A percentile compares a stretch with the other conserved stretches of the same genome.
Conservation (phyloP, 2,113 vertebrate species). For the Catharus fuscescens region DNA sequence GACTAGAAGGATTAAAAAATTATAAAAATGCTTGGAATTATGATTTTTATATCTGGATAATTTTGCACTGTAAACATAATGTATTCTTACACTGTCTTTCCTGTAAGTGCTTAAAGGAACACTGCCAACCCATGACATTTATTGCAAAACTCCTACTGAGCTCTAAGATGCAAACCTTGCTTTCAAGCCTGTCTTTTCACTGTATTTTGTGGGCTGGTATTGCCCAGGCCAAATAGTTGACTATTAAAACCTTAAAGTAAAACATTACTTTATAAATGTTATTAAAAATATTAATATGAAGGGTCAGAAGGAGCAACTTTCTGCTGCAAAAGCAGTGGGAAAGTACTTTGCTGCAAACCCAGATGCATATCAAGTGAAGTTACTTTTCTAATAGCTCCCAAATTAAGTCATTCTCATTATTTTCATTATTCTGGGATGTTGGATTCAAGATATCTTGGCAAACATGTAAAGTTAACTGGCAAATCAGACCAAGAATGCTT, state of each 20-base stretch:
- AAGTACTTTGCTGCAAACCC: neutral
- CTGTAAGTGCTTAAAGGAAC: neutral
- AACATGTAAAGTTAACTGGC: neutral
- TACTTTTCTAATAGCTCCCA: neutral
- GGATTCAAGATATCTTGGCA: accelerated
- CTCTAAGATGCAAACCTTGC: neutral
- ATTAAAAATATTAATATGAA: neutral
- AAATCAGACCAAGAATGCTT: neutral
- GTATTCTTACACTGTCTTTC: neutral
- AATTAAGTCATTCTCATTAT: neutral
- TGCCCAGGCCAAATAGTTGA: neutral
- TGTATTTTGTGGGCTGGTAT: neutral
- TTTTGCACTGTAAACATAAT: neutral
- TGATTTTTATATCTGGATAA: neutral
- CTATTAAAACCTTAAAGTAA: neutral
- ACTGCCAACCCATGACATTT: neutral
- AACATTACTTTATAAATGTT: neutral
- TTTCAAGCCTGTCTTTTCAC: neutral
- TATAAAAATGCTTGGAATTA: neutral
- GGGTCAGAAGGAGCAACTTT: neutral
- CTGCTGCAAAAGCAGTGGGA: neutral
- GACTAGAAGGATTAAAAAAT: neutral
- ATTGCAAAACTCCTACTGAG: neutral
- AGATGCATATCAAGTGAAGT: neutral
- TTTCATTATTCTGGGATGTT: neutral